Evolutionary conservation across 1,140 invertebrate genomes (phyloP), one percentile per base, ranked within the genome.

Genomic region (Drosophila persimilis): DNA sequence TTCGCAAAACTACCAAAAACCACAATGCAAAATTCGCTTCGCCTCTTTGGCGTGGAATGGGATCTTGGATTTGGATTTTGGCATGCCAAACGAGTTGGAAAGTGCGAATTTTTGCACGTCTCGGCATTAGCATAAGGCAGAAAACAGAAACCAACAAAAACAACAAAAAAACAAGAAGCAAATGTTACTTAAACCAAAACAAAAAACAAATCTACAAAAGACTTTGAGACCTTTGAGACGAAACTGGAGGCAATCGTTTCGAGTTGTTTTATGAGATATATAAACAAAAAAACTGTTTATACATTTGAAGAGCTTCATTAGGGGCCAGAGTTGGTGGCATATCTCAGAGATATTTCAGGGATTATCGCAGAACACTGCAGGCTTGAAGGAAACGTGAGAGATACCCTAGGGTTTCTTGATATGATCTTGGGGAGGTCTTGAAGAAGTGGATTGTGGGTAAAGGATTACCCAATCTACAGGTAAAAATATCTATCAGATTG

Each of bases 41-140:
- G 73, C 47, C 43, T 60, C 53, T 56, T 77, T 55, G 50, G 61
- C 54, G 44, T 67, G 50, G 22, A 60, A 48, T 66, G 48, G 22
- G 44, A 26, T 26, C 5, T 24, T 20, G 20, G 20, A 20, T 24
- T 24, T 24, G 24, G 45, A 46, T 53, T 76, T 76, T 61, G 65
- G 71, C 62, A 66, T 71, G 48, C 58, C 70, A 83, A 85, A 85
- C 81, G 73, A 86, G 81, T 86, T 86, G 81, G 81, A 86, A 86
- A 86, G 81, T 86, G 81, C 83, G 81, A 86, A 86, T 86, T 86
- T 86, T 86, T 86, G 78, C 81, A 86, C 81, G 81, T 81, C 75
- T 72, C 59, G 53, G 60, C 76, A 86, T 88, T 88, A 88, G 81
- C 83, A 86, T 88, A 83, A 13, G 35, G 11, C 35, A 13, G 75